Conservation (phyloP, 2,888 invertebrate species). For the Lasioglossum oenotherae region DNA sequence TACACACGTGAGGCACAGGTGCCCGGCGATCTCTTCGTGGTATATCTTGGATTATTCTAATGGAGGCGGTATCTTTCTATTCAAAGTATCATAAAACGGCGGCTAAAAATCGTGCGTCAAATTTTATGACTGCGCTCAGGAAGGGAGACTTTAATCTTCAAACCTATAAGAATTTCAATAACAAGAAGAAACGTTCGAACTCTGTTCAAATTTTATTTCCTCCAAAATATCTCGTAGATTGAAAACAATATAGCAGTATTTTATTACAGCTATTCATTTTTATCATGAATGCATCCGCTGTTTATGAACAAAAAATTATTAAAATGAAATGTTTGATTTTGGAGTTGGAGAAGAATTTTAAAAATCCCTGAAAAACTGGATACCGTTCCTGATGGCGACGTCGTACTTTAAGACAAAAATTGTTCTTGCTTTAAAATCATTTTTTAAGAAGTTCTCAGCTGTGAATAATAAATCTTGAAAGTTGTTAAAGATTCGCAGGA, state of each 20-base stretch:
- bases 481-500: not conserved
- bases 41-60: conserved; percentile 1
- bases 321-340: not conserved
- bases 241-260: no score
- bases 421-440: not conserved
- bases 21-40: not conserved
- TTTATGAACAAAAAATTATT: not conserved
- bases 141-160: not conserved
- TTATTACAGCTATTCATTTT: no score
- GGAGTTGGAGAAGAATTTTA: not conserved
- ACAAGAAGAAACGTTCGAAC: not conserved
- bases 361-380: not conserved
- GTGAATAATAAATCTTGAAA: not conserved
- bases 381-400: no score
- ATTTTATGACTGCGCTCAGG: not conserved
- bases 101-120: not conserved
- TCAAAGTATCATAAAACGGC: not conserved
- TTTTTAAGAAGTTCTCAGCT: not conserved
- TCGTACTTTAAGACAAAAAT: no score
- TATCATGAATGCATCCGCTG: no score
- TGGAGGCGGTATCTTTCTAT: not conserved
- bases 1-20: not conserved
- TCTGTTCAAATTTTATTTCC: no score
- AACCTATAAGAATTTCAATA: not conserved
- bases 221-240: no score